Evolutionary conservation across 1,140 invertebrate species (phyloP).

Genomic region (Periplaneta americana): DNA sequence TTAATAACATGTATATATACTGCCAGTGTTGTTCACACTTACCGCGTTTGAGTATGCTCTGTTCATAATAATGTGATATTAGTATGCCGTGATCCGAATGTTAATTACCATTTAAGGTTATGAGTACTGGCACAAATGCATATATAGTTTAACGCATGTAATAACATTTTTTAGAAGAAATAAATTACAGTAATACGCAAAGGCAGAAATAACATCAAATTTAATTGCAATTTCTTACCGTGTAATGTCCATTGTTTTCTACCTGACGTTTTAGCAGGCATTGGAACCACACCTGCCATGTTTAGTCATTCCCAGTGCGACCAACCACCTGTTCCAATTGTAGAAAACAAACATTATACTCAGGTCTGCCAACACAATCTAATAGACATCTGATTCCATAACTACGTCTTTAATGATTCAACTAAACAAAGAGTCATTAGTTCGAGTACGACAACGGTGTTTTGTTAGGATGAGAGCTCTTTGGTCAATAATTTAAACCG

Average conservation of each 20-base stretch:
- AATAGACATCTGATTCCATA: too few species aligned
- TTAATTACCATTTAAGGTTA: background rate
- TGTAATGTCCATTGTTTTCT: slow-evolving; percentile 50
- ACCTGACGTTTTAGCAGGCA: slow-evolving; percentile 36
- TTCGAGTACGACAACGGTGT: too few species aligned
- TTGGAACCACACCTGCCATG: slow-evolving; percentile 39
- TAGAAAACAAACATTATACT: too few species aligned
- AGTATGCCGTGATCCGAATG: background rate
- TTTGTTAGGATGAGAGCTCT: too few species aligned
- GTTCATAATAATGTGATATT: background rate
- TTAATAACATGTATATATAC: too few species aligned
- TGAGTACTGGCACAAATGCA: background rate
- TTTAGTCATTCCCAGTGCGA: background rate
- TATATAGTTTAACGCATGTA: background rate
- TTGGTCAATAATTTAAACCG: too few species aligned
- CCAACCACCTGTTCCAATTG: too few species aligned
- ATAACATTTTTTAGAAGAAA: background rate
- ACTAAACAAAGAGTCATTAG: too few species aligned
- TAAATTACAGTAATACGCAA: background rate
- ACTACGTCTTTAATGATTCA: too few species aligned
- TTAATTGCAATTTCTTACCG: slow-evolving; percentile 35
- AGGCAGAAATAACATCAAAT: background rate
- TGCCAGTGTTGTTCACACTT: too few species aligned
- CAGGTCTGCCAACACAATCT: too few species aligned
- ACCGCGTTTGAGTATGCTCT: too few species aligned